phyloP scores from a whole-genome alignment of 2,888 invertebrate genomes.

The Drosophila kanekoi region DNA sequence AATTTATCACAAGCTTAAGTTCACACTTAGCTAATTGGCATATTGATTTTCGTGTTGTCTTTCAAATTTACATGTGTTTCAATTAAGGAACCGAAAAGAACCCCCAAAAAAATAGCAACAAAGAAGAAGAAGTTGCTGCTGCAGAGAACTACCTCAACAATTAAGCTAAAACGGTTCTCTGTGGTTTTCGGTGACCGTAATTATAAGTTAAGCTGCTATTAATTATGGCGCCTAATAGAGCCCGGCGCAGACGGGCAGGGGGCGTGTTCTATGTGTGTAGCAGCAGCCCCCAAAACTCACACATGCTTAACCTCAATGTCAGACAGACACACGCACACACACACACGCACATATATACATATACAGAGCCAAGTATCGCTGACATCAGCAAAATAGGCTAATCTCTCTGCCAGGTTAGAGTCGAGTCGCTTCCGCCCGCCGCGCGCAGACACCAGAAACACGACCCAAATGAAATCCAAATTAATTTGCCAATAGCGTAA shows the following conservation, averaged over 20 bases:
- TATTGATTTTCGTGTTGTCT: conserved; percentile 34
- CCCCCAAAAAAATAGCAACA: conserved; percentile 26
- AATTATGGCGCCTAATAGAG: conserved; percentile 75
- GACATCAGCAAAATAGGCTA: conserved; percentile 65
- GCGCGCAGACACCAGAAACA: conserved; percentile 32
- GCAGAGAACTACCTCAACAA: conserved; percentile 69
- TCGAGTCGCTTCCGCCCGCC: conserved; percentile 21
- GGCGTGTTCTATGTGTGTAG: background rate
- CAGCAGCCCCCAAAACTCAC: conserved; percentile 21
- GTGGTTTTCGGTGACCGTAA: conserved; percentile 78
- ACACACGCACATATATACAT: background rate
- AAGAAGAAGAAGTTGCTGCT: background rate
- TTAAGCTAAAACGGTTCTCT: conserved; percentile 77
- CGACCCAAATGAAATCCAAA: conserved; percentile 70
- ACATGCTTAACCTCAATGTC: conserved; percentile 54
- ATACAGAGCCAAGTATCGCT: conserved; percentile 25
- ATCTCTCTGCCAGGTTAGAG: conserved; percentile 61
- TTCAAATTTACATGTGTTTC: conserved; percentile 46
- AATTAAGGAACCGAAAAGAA: conserved; percentile 4
- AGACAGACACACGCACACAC: conserved; percentile 15
- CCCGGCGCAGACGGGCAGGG: conserved; percentile 9
- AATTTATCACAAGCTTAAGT: background rate
- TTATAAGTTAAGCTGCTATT: conserved; percentile 82
- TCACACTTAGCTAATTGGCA: background rate
- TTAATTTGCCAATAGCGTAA: conserved; percentile 74